Conservation (phyloP, 2,888 invertebrate genomes). For the Pristionchus arcanus region DNA sequence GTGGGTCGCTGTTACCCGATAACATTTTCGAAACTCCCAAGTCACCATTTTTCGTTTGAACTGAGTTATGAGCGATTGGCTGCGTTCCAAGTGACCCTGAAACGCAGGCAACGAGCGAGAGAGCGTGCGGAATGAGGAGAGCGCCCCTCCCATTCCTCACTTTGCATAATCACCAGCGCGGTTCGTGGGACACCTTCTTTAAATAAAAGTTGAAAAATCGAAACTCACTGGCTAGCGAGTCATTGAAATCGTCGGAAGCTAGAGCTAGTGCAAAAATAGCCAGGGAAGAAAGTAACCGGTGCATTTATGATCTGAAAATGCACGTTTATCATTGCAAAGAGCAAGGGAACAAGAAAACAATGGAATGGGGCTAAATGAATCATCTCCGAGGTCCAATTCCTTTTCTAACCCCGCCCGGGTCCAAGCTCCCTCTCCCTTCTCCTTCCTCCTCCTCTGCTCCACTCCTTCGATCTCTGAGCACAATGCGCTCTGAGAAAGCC, state of each 20-base stretch:
- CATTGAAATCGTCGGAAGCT: neutral
- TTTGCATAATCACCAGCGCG: no score
- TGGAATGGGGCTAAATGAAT: neutral
- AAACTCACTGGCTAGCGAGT: conserved; percentile 23
- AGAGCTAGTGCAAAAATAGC: neutral
- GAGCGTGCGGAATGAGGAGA: no score
- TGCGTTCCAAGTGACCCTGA: no score
- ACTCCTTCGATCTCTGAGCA: neutral
- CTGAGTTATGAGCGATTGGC: no score
- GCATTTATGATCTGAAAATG: neutral
- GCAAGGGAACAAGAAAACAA: neutral
- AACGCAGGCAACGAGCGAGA: no score
- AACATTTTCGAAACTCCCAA: no score
- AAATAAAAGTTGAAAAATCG: no score
- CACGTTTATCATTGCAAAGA: neutral
- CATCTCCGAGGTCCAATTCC: neutral
- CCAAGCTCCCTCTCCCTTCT: neutral
- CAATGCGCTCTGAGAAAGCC: neutral
- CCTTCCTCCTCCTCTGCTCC: neutral
- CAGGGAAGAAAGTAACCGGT: neutral
- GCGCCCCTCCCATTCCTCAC: no score
- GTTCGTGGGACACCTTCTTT: no score
- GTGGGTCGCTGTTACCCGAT: no score
- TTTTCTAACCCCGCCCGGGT: neutral
- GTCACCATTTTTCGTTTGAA: no score